These are phyloP conservation scores for Octodonta nipae DNA, from an alignment of 2,888 invertebrate species.

Conservation along the genomic window DNA sequence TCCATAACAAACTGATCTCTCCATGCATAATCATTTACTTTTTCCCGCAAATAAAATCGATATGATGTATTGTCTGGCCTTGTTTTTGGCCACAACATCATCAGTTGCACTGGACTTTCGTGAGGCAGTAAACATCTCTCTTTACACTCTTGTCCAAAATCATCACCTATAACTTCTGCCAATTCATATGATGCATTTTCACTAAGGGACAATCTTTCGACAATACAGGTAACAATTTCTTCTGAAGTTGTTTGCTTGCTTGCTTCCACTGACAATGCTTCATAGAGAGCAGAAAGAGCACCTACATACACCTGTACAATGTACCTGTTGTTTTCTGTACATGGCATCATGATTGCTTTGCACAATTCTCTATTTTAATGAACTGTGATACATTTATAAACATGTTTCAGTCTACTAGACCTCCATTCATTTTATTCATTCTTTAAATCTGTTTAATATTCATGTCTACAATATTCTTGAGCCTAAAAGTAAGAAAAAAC, in stretches of 20 bases:
- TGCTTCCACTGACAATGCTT: slow-evolving; percentile 79
- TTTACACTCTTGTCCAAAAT: slow-evolving; percentile 80
- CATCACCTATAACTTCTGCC: slow-evolving; percentile 77
- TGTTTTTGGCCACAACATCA: slow-evolving; percentile 68
- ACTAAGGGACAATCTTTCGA: slow-evolving; percentile 53
- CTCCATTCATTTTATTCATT: too few species aligned
- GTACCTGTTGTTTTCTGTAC: slow-evolving; percentile 23
- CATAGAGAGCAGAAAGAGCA: slow-evolving; percentile 74
- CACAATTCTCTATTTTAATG: too few species aligned
- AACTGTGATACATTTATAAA: too few species aligned
- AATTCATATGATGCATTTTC: slow-evolving; percentile 62
- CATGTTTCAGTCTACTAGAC: slow-evolving; percentile 4
- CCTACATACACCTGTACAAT: slow-evolving; percentile 81
- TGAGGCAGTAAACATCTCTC: slow-evolving; percentile 72
- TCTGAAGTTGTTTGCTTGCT: slow-evolving; percentile 85
- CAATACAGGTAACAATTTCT: slow-evolving; percentile 81
- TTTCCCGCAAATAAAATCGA: slow-evolving; percentile 77
- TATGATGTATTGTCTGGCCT: slow-evolving; percentile 42
- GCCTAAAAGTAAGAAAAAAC: not conserved
- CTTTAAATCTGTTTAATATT: not conserved
- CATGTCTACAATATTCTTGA: not conserved
- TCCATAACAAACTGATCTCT: slow-evolving; percentile 79
- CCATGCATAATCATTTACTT: slow-evolving; percentile 73
- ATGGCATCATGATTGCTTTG: too few species aligned
- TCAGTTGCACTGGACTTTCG: slow-evolving; percentile 70